Percentiles rank a stretch among this genome's conserved stretches.
Evolutionary conservation across 2,113 vertebrate genomes (phyloP).

Genomic region (Halcyon senegalensis): DNA sequence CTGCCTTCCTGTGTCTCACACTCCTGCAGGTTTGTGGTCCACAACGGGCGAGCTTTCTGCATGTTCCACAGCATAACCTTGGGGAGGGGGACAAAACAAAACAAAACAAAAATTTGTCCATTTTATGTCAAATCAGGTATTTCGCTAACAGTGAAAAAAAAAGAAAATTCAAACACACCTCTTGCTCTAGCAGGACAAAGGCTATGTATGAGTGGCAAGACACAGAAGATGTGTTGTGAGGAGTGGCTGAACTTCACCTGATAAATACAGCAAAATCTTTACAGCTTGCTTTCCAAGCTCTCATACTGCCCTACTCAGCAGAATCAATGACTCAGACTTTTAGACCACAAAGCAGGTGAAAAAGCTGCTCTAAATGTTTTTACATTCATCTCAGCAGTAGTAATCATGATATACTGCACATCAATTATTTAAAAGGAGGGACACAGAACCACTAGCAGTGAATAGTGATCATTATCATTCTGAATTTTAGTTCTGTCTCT

Average conservation of each 20-base stretch:
- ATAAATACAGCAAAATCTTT: background rate
- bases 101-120: background rate
- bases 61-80: conserved; percentile 94
- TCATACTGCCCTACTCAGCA: background rate
- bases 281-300: background rate
- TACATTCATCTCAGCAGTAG: background rate
- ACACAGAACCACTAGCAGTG: rapidly evolving
- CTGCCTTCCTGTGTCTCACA: conserved; percentile 73
- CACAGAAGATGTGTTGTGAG: background rate
- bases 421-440: conserved; percentile 4
- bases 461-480: background rate
- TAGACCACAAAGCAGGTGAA: background rate
- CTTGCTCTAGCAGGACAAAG: background rate
- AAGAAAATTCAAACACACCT: background rate
- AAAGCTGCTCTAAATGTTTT: background rate
- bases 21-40: conserved; percentile 88
- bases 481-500: background rate
- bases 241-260: background rate
- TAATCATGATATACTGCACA: background rate
- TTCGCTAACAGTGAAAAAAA: background rate
- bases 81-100: background rate
- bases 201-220: background rate
- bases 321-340: background rate
- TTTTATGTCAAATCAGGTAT: background rate
- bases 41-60: conserved; percentile 90